Base-by-base conservation (phyloP, 2,888 invertebrate genomes). In the Agrotis segetum region DNA sequence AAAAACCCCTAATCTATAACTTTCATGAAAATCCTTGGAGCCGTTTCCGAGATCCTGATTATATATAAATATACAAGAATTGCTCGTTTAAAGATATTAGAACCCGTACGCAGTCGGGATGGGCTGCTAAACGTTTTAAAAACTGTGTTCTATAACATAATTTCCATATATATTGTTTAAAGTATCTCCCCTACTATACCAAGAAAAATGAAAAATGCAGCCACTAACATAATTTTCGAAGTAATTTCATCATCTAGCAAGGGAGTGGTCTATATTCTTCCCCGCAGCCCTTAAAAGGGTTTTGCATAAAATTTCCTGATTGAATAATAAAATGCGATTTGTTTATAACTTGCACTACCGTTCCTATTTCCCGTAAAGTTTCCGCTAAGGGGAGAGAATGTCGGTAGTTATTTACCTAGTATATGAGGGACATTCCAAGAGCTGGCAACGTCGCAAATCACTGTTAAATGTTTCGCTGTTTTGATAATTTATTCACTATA, bases 251-350 rank as follows among this genome's bases (percentile, higher is more conserved):
- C 29, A 69, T 17, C 52, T 68, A 40, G 40, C 14, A 9, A 13
- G 7, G n/a, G 49, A 52, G 24, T 11, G 19, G 53, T 19, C 21
- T 29, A 7, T 2, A 17, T 66, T 49, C 40, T 67, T 67, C 66
- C 21, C n/a, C 34, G 34, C 44, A 21, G 34, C 4, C 68, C n/a
- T 13, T 46, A 52, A 17, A 44, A 67, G 4, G 44, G 19, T 50
- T 67, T 40, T 68, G 29, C 53, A 21, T 53, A 69, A 29, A 68
- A 68, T 69, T 53, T 68, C 47, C 55, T 24, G n/a, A 69, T 70
- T 40, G 16, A 55, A 47, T 47, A 70, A 47, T 50, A 67, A 67
- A 52, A 19, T 66, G 50, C 50, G 24, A 40, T 67, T 67, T 50
- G 7, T 34, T 24, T 17, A 40, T 52, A 67, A 46, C 29, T 53